Evolutionary conservation across 2,888 invertebrate genomes (phyloP).

Genomic region (Torymus texanus): DNA sequence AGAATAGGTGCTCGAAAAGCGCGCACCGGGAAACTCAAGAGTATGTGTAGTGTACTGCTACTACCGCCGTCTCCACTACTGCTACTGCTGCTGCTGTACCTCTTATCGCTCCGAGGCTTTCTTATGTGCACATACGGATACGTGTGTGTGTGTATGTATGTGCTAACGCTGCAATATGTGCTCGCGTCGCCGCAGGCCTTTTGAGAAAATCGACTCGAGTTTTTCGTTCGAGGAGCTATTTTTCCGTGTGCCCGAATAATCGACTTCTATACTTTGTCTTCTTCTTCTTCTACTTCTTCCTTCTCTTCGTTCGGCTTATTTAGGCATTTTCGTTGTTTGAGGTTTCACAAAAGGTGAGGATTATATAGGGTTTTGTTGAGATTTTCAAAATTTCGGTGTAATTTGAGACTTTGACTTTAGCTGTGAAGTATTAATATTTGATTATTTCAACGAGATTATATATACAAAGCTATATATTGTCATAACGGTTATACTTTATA

Average conservation of each 20-base stretch:
- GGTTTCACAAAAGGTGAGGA: no score
- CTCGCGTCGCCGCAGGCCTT: neutral
- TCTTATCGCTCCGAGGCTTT: conserved; percentile 32
- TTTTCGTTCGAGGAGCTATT: no score
- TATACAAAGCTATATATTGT: no score
- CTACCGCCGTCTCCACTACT: no score
- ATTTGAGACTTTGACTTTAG: no score
- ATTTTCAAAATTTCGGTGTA: no score
- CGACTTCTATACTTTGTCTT: neutral
- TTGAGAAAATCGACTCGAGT: neutral
- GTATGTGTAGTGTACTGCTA: neutral
- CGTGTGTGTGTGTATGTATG: neutral
- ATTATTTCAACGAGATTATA: no score
- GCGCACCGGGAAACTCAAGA: conserved; percentile 6
- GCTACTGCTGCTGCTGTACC: neutral
- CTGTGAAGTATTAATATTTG: no score
- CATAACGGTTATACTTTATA: no score
- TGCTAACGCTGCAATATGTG: conserved; percentile 27
- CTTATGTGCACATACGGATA: neutral
- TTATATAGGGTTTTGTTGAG: no score
- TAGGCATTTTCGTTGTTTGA: no score
- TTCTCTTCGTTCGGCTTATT: no score
- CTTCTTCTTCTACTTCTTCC: neutral
- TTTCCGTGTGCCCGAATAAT: neutral
- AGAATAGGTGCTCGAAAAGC: conserved; percentile 36